Evolutionary conservation across 1,140 invertebrate species (phyloP).

Genomic region (Cyclargus thomasi): DNA sequence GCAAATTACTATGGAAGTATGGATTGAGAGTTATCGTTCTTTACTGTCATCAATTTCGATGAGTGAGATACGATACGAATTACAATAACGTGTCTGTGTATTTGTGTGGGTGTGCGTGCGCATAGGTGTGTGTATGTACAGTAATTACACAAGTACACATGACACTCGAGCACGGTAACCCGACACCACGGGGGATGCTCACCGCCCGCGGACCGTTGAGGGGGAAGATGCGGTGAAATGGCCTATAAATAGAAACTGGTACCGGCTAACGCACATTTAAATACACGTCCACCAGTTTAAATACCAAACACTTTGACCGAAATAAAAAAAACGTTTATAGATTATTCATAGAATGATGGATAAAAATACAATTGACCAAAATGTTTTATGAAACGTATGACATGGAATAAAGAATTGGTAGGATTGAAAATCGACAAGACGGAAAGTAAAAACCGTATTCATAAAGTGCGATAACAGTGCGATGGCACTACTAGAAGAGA

Average conservation of each 20-base stretch:
- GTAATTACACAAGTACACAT: conserved; percentile 28
- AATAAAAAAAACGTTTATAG: too few relatives aligned
- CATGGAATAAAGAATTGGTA: background rate
- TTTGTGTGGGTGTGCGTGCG: background rate
- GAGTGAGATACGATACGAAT: too few relatives aligned
- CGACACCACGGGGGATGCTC: conserved; percentile 32
- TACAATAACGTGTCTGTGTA: background rate
- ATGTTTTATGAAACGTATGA: too few relatives aligned
- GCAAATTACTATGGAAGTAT: too few relatives aligned
- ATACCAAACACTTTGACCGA: too few relatives aligned
- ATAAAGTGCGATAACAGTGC: background rate
- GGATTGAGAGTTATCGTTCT: too few relatives aligned
- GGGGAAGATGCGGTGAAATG: conserved; percentile 33
- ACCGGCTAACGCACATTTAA: background rate
- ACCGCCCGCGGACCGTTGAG: conserved; percentile 15
- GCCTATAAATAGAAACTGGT: background rate
- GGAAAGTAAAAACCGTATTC: too few relatives aligned
- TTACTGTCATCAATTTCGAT: too few relatives aligned
- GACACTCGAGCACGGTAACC: conserved; percentile 31
- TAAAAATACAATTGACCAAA: too few relatives aligned
- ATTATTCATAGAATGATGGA: too few relatives aligned
- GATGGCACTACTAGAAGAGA: background rate
- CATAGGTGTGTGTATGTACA: conserved; percentile 16
- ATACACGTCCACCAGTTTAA: background rate
- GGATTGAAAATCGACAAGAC: too few relatives aligned